phyloP scores from a whole-genome alignment of 2,797 vertebrate species.

The Pyrocephalus nanus region DNA sequence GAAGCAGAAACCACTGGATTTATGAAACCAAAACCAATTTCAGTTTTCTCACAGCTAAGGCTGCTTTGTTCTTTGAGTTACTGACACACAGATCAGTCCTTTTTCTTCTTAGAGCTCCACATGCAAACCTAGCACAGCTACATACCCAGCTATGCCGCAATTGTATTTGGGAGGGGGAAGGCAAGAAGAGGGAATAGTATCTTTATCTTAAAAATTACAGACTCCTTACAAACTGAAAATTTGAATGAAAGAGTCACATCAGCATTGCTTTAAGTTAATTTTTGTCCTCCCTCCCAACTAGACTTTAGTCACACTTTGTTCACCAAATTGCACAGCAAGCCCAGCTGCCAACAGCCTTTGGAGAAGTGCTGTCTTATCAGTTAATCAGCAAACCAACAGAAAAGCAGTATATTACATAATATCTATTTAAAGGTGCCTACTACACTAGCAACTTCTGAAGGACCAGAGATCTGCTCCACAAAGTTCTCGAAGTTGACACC shows the following conservation, averaged over 20 bases:
- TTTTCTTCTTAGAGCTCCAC: neutral
- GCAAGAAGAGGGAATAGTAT: neutral
- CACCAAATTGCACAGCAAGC: neutral
- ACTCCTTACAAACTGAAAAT: neutral
- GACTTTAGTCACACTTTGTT: conserved; percentile 22
- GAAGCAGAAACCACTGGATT: conserved; percentile 30
- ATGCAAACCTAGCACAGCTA: neutral
- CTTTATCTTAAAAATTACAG: neutral
- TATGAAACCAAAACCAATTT: conserved; percentile 9
- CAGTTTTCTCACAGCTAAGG: neutral
- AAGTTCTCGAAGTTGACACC: neutral
- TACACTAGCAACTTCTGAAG: neutral
- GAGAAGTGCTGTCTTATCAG: conserved; percentile 10
- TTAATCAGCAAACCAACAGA: conserved; percentile 39
- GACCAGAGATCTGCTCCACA: neutral
- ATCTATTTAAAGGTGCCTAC: neutral
- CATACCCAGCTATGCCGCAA: neutral
- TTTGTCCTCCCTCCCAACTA: conserved; percentile 25
- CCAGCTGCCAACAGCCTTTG: neutral
- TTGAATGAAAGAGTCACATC: neutral
- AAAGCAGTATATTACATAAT: neutral
- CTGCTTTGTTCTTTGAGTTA: neutral
- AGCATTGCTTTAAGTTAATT: conserved; percentile 5
- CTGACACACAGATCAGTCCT: neutral
- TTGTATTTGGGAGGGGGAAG: neutral